These are phyloP conservation scores for Aphidius ervi DNA, from an alignment of 1,140 invertebrate species.

Conservation along the genomic window DNA sequence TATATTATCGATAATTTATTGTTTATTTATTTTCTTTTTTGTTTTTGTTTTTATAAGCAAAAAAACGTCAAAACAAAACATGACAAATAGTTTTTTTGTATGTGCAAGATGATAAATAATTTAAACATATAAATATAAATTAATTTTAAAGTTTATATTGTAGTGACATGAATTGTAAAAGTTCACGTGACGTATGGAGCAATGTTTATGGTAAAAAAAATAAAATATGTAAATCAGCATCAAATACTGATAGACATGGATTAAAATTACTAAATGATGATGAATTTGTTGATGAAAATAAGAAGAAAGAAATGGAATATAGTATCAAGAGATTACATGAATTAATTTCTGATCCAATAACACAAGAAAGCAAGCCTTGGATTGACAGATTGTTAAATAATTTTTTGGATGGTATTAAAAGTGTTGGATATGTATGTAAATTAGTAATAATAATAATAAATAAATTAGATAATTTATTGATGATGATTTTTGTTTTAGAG, in stretches of 20 bases:
- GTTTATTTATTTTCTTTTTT: too few relatives aligned
- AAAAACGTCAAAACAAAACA: too few relatives aligned
- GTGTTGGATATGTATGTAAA: constrained; percentile 40
- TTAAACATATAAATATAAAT: too few relatives aligned
- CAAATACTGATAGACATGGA: neutral
- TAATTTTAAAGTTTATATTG: too few relatives aligned
- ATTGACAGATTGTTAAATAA: constrained; percentile 29
- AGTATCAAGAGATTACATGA: constrained; percentile 29
- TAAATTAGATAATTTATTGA: too few relatives aligned
- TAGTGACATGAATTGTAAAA: too few relatives aligned
- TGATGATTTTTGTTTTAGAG: constrained; percentile 22
- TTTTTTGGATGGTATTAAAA: constrained; percentile 24
- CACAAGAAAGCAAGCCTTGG: constrained; percentile 20
- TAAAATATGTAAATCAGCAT: neutral
- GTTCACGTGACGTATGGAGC: neutral
- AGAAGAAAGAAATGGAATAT: constrained; percentile 11
- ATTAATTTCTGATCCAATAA: constrained; percentile 33
- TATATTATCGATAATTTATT: too few relatives aligned
- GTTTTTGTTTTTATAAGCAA: too few relatives aligned
- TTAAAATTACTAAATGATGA: constrained; percentile 1
- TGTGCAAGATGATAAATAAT: too few relatives aligned
- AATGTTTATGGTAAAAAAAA: neutral
- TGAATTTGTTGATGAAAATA: neutral
- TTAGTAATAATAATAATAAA: neutral
- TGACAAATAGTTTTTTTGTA: too few relatives aligned